A percentile compares a stretch with the other conserved stretches of the same genome.
Evolutionary conservation across 2,888 invertebrate genomes (phyloP).

Genomic region (Xestobium rufovillosum): DNA sequence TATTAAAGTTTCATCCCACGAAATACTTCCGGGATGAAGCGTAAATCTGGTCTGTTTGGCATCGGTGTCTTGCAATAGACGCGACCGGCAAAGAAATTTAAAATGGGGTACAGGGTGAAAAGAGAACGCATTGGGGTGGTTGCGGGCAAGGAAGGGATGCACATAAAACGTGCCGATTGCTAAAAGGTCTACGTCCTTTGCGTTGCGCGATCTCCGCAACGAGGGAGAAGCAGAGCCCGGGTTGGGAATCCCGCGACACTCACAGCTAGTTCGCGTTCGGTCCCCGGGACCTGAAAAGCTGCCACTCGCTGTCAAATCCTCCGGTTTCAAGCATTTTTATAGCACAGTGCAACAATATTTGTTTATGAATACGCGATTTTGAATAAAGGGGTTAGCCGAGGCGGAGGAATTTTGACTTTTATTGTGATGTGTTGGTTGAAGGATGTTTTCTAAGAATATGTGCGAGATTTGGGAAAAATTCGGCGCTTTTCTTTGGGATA

Average conservation of each 20-base stretch:
- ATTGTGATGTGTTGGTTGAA: too few relatives aligned
- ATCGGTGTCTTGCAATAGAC: too few relatives aligned
- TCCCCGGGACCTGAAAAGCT: conserved; percentile 32
- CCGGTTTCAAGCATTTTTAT: conserved; percentile 27
- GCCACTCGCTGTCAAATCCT: conserved; percentile 32
- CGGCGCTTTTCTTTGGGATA: too few relatives aligned
- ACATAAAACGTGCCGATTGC: conserved; percentile 27
- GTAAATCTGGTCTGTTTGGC: too few relatives aligned
- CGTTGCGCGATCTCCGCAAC: conserved; percentile 11
- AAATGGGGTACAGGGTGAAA: conserved; percentile 33
- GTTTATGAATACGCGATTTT: too few relatives aligned
- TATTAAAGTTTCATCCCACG: too few relatives aligned
- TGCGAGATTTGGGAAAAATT: too few relatives aligned
- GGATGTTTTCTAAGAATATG: too few relatives aligned
- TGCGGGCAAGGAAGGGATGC: conserved; percentile 37
- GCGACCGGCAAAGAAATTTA: conserved; percentile 31
- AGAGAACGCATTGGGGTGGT: conserved; percentile 33
- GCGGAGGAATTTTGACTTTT: too few relatives aligned
- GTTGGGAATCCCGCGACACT: conserved; percentile 17
- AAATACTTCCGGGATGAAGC: too few relatives aligned
- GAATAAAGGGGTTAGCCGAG: too few relatives aligned
- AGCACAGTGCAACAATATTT: conserved; percentile 20
- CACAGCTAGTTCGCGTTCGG: conserved; percentile 14
- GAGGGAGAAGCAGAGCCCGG: conserved; percentile 4
- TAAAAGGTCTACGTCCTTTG: conserved; percentile 30